Evolutionary conservation across 1,140 invertebrate genomes (phyloP).

Genomic region (Macrocentrus cingulum): DNA sequence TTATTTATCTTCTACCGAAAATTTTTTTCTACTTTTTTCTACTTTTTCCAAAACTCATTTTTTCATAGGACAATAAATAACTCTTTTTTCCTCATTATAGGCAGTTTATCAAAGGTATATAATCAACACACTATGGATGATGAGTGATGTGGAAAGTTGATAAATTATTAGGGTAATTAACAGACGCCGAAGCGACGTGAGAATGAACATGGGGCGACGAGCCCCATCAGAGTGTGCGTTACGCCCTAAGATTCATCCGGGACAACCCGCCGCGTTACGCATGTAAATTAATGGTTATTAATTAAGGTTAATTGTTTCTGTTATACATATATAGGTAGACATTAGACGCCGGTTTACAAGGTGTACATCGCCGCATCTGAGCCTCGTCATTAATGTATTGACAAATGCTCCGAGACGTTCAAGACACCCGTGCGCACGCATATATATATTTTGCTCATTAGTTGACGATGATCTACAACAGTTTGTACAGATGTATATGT

Average conservation of each 20-base stretch:
- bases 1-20: too few relatives aligned
- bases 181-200: constrained; percentile 12
- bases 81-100: too few relatives aligned
- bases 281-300: constrained; percentile 49
- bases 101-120: too few relatives aligned
- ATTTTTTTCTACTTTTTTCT: too few relatives aligned
- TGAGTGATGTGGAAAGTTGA: constrained; percentile 31
- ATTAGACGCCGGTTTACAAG: constrained; percentile 45
- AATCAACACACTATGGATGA: too few relatives aligned
- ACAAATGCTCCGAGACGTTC: constrained; percentile 38
- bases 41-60: too few relatives aligned
- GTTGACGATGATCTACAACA: constrained; percentile 4
- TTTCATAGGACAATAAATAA: too few relatives aligned
- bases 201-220: constrained; percentile 17
- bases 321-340: constrained; percentile 33
- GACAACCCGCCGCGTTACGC: constrained; percentile 26
- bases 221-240: not conserved
- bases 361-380: constrained; percentile 33
- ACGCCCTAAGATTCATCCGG: not conserved
- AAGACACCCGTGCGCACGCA: not conserved
- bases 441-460: not conserved
- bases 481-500: not conserved
- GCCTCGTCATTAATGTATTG: constrained; percentile 33
- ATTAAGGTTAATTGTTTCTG: constrained; percentile 53
- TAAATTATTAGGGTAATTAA: constrained; percentile 44